Base-by-base conservation (phyloP, 2,797 vertebrate genomes). In the Valencia hispanica region DNA sequence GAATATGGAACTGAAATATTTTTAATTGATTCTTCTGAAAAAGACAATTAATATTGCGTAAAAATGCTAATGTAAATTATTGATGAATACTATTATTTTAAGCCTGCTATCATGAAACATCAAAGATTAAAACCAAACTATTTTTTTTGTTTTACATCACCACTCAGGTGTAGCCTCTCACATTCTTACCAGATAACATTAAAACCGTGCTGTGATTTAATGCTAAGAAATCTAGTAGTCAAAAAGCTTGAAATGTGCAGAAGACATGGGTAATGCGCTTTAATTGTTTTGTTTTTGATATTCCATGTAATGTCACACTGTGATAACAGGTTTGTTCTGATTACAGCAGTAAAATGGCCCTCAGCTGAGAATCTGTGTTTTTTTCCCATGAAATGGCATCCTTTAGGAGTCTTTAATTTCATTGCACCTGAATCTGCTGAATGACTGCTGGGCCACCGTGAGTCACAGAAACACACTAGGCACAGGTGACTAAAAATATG, bases 381-480 rank as follows among this genome's bases (percentile, higher is more conserved):
- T 27, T 39, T 11, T 14, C 36, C 36, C 20, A 22, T 66, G 63
- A 66, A 41, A 41, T 12, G 20, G 63, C 22, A 41, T 39, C 27
- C 63, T 66, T 66, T 41, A 66, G 11, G 63, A 22, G 63, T 66
- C 63, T 66, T 66, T 66, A 66, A 66, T 66, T 66, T 66, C 22
- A 41, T 25, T 72, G 78, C 76, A 77, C 51, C 36, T 82, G 75
- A 72, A 70, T 41, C 43, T 43, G 69, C 80, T 53, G 75, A 88
- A 83, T 79, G 55, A 86, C 86, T 82, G 55, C 9, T 1, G 51
- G 69, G 75, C 10, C 41, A 22, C 25, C 79, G 63, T 75, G 74
- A 86, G 53, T 86, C 71, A 70, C 66, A 81, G 78, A 59, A 78
- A 79, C 70, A 79, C 12, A 34, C 41, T 57, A 47, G 72, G 74